Evolutionary conservation across 2,113 vertebrate species (phyloP).

Genomic region (Crocuta crocuta): DNA sequence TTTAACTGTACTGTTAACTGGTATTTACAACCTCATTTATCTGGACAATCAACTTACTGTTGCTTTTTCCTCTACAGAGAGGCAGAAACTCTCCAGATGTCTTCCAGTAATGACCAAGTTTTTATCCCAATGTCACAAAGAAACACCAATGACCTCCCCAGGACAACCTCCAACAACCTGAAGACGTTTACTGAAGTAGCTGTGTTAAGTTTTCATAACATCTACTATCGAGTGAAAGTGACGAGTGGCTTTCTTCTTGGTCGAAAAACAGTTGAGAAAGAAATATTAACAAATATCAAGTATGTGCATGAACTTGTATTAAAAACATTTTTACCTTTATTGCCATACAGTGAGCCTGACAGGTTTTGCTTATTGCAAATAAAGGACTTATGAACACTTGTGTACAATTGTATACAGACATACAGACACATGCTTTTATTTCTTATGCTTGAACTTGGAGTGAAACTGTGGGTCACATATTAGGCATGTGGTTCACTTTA

Average conservation of each 20-base stretch:
- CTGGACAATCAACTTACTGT: background rate
- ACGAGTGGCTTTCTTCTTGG: constrained; percentile 80
- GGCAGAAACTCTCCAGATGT: constrained; percentile 54
- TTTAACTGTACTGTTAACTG: background rate
- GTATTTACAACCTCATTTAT: background rate
- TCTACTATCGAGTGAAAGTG: constrained; percentile 85
- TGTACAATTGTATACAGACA: background rate
- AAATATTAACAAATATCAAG: constrained; percentile 87
- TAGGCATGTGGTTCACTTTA: background rate
- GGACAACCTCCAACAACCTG: background rate
- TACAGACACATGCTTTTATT: background rate
- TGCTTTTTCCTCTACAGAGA: constrained; percentile 62
- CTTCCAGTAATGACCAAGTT: constrained; percentile 43
- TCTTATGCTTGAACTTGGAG: constrained; percentile 22
- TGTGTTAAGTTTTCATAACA: constrained; percentile 85
- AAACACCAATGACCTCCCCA: constrained; percentile 57
- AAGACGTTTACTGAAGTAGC: background rate
- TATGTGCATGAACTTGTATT: constrained; percentile 74
- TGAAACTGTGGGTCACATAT: background rate
- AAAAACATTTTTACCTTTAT: background rate
- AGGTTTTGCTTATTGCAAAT: background rate
- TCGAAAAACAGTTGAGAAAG: constrained; percentile 76
- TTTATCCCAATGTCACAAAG: constrained; percentile 78
- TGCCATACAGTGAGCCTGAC: background rate
- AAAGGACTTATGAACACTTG: background rate